phyloP scores from a whole-genome alignment of 2,888 invertebrate species.

The Bhutanitis thaidina region DNA sequence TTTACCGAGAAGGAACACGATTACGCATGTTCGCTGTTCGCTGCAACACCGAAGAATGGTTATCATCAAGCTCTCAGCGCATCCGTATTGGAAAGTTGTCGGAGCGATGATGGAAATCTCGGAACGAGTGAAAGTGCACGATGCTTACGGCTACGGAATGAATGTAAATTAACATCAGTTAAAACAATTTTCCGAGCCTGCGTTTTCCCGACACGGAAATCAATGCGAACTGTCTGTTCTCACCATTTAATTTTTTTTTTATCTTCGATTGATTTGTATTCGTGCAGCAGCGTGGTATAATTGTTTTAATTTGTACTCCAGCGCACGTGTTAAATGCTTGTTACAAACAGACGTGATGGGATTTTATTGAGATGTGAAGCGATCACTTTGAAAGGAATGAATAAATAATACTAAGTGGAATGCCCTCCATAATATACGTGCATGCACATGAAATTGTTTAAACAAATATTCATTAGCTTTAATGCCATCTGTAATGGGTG shows the following conservation, averaged over 20 bases:
- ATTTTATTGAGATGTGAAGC: neutral
- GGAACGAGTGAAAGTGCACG: conserved; percentile 44
- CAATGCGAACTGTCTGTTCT: conserved; percentile 34
- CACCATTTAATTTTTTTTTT: conserved; percentile 35
- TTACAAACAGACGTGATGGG: conserved; percentile 30
- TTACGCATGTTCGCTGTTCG: conserved; percentile 53
- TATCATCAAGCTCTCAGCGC: conserved; percentile 39
- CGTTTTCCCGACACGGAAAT: conserved; percentile 57
- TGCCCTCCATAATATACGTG: no score
- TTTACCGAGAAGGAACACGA: conserved; percentile 46
- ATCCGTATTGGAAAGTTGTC: conserved; percentile 70
- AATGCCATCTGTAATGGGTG: no score
- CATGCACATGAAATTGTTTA: no score
- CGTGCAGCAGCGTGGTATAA: conserved; percentile 27
- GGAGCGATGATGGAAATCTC: conserved; percentile 64
- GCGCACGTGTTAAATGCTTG: conserved; percentile 12
- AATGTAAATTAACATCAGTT: conserved; percentile 26
- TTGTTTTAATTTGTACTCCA: conserved; percentile 28
- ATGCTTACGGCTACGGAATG: conserved; percentile 30
- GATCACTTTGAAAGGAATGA: neutral
- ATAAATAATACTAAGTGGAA: neutral
- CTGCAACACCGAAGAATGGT: conserved; percentile 31
- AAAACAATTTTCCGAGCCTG: conserved; percentile 42
- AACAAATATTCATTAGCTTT: no score
- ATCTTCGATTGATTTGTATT: conserved; percentile 35